Evolutionary conservation across 1,140 invertebrate genomes (phyloP).

Genomic region (Stratiolaelaps scimitus): DNA sequence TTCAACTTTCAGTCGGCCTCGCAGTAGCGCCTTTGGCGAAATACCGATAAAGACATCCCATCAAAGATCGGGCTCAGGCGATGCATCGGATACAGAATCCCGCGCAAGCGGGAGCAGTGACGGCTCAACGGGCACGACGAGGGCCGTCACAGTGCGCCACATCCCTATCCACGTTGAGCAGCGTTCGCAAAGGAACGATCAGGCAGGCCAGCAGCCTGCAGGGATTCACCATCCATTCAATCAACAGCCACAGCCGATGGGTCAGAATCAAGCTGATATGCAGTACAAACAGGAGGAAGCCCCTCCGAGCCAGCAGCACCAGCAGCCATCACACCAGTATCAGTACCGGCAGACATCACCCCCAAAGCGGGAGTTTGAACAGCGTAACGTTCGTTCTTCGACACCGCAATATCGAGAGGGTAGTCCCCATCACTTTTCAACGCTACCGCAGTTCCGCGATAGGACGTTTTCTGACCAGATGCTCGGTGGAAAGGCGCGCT

Average conservation of each 20-base stretch:
- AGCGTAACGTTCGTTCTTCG: not conserved
- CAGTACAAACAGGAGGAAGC: constrained; percentile 33
- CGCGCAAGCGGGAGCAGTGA: not conserved
- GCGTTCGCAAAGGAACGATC: constrained; percentile 39
- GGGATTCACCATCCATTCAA: too few relatives aligned
- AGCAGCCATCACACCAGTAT: constrained; percentile 38
- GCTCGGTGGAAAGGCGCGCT: not conserved
- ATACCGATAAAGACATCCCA: constrained; percentile 7
- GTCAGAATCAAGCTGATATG: too few relatives aligned
- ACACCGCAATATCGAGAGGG: constrained; percentile 28
- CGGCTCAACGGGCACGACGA: constrained; percentile 9
- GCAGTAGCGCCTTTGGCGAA: not conserved
- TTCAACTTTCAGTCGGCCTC: not conserved
- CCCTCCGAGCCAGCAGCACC: constrained; percentile 36
- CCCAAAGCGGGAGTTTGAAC: constrained; percentile 8
- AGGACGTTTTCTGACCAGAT: constrained; percentile 4
- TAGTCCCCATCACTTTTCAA: constrained; percentile 20
- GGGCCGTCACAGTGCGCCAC: constrained; percentile 49
- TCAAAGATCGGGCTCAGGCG: not conserved
- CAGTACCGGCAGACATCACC: constrained; percentile 30
- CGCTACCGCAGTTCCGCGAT: constrained; percentile 3
- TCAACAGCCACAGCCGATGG: too few relatives aligned
- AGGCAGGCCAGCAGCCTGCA: too few relatives aligned
- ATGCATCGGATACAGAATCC: not conserved
- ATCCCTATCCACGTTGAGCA: constrained; percentile 78